phyloP scores from a whole-genome alignment of 2,113 vertebrate species.

The Corynorhinus townsendii region DNA sequence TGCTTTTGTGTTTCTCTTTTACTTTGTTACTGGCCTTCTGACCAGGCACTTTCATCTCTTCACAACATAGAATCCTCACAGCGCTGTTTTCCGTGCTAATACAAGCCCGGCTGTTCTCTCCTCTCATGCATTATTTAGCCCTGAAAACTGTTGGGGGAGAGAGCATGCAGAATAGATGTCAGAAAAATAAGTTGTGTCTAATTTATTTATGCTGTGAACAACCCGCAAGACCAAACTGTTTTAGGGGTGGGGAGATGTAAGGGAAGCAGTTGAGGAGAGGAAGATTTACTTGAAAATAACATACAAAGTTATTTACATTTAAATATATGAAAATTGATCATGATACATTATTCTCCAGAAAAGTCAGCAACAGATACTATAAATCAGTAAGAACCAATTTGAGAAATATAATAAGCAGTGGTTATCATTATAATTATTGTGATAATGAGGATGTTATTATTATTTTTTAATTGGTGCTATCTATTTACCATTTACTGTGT shows the following conservation, averaged over 20 bases:
- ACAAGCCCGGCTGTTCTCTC: fast-evolving
- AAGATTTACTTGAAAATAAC: neutral
- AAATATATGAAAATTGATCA: neutral
- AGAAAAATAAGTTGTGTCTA: neutral
- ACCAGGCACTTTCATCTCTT: slow-evolving; percentile 46
- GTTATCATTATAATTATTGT: neutral
- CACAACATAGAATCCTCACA: neutral
- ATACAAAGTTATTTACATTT: slow-evolving; percentile 21
- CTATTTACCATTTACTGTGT: fast-evolving
- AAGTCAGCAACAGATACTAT: neutral
- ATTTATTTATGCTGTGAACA: neutral
- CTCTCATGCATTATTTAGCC: slow-evolving; percentile 58
- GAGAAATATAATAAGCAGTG: neutral
- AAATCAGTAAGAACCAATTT: neutral
- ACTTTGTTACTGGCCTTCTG: slow-evolving; percentile 34
- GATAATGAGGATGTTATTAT: neutral
- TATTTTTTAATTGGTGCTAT: neutral
- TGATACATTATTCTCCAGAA: neutral
- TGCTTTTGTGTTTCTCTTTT: slow-evolving; percentile 27
- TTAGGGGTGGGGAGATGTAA: neutral
- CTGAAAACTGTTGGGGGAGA: slow-evolving; percentile 19
- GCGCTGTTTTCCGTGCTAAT: slow-evolving; percentile 31
- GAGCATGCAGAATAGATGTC: neutral
- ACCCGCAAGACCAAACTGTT: neutral
- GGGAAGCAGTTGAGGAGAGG: neutral